Evolutionary conservation across 1,140 invertebrate genomes (phyloP), one percentile per base, ranked within the genome.

Genomic region (Psix sp.): DNA sequence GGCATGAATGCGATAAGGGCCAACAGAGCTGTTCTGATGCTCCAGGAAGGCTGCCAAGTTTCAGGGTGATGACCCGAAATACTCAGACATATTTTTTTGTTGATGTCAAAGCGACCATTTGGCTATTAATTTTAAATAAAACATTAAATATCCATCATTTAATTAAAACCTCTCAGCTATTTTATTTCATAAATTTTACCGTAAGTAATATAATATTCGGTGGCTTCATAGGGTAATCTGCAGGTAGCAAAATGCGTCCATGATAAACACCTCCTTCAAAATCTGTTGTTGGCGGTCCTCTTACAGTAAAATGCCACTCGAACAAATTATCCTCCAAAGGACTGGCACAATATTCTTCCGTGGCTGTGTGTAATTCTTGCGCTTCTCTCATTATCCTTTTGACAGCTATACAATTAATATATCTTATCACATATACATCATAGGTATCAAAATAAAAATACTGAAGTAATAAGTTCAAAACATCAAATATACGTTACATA

Each of bases 1-100:
- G 96, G 96, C 95, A 99, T 97, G 83, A 98, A 98, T 6, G 94
- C 94, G 74, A 98, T 97, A 14, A 99, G 88, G 14, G 96, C 97
- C 39, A 98, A 85, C 21, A 98, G 84, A 21, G 96, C 96, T 39
- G 97, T 99, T 56, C 97, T 89, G 66, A 98, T 97, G 36, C 96
- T 97, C 97, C 96, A 98, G 10, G 95, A 96, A 36, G 96, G 96
- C 79, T 96, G 94, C 97, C 97, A 99, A 10, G 95, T 96, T 86
- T 98, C 97, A 10, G 97, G 97, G 87, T 99, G 97, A 88, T 98
- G 93, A n/a, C 95, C 96, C 74, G 96, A 98, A 77, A 99, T 99
- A 71, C 95, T 97, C 33, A 99, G 87, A 85, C 97, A 99, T 81
- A 99, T 98, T 86, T 98, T 98, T 84, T 96, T 97, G 77, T 96